These are phyloP conservation scores for Ploceus nigricollis DNA, from an alignment of 2,113 vertebrate species.

Conservation along the genomic window DNA sequence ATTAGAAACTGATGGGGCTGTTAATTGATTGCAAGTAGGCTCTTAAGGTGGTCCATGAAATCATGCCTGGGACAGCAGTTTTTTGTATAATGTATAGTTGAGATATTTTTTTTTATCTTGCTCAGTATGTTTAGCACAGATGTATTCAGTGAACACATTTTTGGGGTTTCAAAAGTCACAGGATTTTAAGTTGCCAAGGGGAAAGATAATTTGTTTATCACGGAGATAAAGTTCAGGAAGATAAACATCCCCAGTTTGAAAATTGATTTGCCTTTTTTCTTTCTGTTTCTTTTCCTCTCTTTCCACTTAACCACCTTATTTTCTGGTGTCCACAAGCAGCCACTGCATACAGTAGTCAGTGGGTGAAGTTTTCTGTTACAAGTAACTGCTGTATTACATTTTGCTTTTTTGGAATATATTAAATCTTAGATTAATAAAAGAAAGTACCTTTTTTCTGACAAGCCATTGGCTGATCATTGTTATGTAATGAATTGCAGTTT, in stretches of 20 bases:
- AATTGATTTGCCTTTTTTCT: background rate
- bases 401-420: background rate
- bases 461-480: background rate
- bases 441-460: background rate
- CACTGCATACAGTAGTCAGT: too few relatives aligned
- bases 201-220: background rate
- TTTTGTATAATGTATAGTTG: background rate
- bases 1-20: background rate
- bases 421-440: background rate
- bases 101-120: background rate
- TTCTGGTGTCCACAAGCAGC: background rate
- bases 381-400: background rate
- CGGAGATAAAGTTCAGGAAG: background rate
- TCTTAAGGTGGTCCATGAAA: background rate
- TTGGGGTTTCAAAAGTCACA: background rate
- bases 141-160: background rate
- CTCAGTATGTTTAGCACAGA: background rate
- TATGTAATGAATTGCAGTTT: background rate
- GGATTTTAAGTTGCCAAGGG: background rate
- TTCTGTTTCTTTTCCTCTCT: background rate
- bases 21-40: background rate
- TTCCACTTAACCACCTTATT: background rate
- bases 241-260: background rate
- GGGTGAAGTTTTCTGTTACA: background rate
- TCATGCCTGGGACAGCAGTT: background rate